These are phyloP conservation scores for Siphamia tubifer DNA, from an alignment of 2,113 vertebrate genomes.

Conservation along the genomic window DNA sequence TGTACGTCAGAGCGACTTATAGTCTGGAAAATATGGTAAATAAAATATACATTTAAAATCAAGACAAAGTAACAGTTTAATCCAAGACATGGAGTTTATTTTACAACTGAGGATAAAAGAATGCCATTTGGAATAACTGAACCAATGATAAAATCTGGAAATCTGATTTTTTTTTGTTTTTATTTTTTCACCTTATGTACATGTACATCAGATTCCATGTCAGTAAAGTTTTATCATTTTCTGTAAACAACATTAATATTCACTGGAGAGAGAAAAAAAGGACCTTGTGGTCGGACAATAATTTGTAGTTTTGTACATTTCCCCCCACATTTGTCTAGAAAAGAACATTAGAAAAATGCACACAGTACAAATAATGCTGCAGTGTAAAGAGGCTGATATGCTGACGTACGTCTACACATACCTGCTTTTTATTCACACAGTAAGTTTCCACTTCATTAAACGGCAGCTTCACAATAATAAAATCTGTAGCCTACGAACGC, in stretches of 20 bases:
- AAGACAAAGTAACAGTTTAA: conserved; percentile 38
- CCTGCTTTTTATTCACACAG: conserved; percentile 93
- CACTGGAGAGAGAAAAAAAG: conserved; percentile 84
- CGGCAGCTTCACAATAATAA: conserved; percentile 79
- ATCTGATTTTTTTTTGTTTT: conserved; percentile 87
- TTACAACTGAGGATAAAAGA: conserved; percentile 82
- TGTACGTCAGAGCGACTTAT: too few relatives aligned
- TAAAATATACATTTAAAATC: too few relatives aligned
- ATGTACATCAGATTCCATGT: conserved; percentile 91
- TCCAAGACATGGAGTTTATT: conserved; percentile 80
- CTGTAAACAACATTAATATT: conserved; percentile 93
- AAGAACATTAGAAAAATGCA: conserved; percentile 99
- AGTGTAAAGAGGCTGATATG: conserved; percentile 94
- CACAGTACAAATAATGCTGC: conserved; percentile 98
- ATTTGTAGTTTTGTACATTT: conserved; percentile 69
- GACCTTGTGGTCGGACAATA: conserved; percentile 90
- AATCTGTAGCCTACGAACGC: conserved; percentile 87
- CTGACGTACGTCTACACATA: conserved; percentile 90
- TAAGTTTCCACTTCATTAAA: conserved; percentile 78
- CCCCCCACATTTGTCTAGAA: conserved; percentile 87
- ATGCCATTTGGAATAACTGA: conserved; percentile 84
- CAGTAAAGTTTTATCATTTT: conserved; percentile 87
- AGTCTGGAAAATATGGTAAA: too few relatives aligned
- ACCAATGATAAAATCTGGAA: conserved; percentile 93
- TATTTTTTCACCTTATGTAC: conserved; percentile 80